Evolutionary conservation across 2,797 vertebrate species (phyloP).

Genomic region (Malacoraja senta): DNA sequence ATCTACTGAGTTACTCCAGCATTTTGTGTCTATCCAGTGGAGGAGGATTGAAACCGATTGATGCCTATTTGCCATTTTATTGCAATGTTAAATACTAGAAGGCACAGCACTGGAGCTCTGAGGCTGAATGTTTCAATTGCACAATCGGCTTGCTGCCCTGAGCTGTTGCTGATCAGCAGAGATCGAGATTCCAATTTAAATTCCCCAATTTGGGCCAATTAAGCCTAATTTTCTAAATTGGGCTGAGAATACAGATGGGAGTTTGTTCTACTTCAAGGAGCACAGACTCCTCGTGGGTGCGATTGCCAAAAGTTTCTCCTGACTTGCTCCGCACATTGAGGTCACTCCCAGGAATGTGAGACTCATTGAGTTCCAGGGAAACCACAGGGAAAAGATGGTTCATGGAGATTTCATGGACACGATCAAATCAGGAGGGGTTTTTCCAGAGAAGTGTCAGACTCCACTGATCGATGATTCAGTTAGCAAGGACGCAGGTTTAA

Average conservation of each 20-base stretch:
- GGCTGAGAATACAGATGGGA: background rate
- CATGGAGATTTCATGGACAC: background rate
- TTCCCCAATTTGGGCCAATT: constrained; percentile 22
- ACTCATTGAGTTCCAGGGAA: too few relatives aligned
- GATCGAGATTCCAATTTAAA: background rate
- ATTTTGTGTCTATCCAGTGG: too few relatives aligned
- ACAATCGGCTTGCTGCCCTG: background rate
- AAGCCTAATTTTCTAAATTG: constrained; percentile 5
- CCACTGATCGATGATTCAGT: too few relatives aligned
- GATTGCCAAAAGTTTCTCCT: background rate
- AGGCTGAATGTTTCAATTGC: background rate
- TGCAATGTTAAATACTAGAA: too few relatives aligned
- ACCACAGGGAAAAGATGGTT: background rate
- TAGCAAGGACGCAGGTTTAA: background rate
- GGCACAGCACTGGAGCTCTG: too few relatives aligned
- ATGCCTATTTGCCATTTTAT: too few relatives aligned
- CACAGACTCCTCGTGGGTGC: too few relatives aligned
- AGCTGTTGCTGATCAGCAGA: background rate
- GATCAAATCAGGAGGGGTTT: background rate
- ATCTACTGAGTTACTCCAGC: too few relatives aligned
- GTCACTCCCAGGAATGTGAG: too few relatives aligned
- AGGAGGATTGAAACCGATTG: too few relatives aligned
- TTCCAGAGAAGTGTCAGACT: background rate
- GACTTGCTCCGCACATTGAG: background rate
- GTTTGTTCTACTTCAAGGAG: background rate